Base-by-base conservation (phyloP, 1,140 invertebrate species). In the Arion vulgaris region DNA sequence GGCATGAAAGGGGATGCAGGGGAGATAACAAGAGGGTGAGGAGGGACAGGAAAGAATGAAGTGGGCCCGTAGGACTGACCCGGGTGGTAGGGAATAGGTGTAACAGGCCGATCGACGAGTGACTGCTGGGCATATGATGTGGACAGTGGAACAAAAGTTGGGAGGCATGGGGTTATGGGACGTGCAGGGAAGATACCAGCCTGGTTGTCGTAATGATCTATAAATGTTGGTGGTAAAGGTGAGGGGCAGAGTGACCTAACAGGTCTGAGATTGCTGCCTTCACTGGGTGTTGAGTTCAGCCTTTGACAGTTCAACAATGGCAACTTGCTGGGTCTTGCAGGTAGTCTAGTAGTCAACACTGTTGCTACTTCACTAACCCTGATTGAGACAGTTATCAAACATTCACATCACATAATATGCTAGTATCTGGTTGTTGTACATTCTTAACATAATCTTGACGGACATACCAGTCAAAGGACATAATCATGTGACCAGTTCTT, bases 171-270 rank as follows among this genome's bases (percentile, higher is more conserved):
- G 62, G 62, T 66, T 2, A 32, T 17, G 4, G 62, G 1, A 34
- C 62, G 62, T 32, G 19, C 28, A 28, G n/a, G 9, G 28, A 32
- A 7, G 4, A 32, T 28, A 1, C 28, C 62, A 5, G 39, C 32
- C 39, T 28, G 32, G n/a, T n/a, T n/a, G n/a, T 75, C 45, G 32
- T 45, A 53, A 36, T 38, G 71, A 7, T 53, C 73, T 13, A 75
- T 75, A 75, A 75, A 75, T 26, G 71, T 17, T 15, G 73, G 73
- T 15, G 73, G 73, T 17, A 75, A 39, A 53, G 73, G 73, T 26
- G 73, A 75, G 26, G 73, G n/a, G 49, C 73, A 75, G 32, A 34
- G 73, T 4, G 73, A 75, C 13, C 41, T 36, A 11, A 75, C 26
- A n/a, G 73, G 73, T 17, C n/a, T 66, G 7, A 7, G 62, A 62